Base-by-base conservation (phyloP, 1,140 invertebrate genomes). In the Heliothis subflexa region DNA sequence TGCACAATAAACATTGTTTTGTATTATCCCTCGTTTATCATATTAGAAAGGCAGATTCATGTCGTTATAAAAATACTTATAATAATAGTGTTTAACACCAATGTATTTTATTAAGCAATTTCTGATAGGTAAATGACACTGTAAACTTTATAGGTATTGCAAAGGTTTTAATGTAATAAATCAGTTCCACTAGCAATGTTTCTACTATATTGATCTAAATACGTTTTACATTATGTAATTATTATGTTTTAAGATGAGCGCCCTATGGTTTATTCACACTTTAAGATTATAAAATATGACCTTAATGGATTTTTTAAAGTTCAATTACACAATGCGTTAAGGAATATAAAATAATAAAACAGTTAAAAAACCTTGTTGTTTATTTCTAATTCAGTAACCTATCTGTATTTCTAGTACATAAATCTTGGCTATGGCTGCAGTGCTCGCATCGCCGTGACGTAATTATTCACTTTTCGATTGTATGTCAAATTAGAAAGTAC, bases 21-120 rank as follows among this genome's bases (percentile, higher is more conserved):
- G 14, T 64, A 45, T 21, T 12, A 21, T 52, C 25, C 49, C 2
- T 14, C 33, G 3, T 3, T 25, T 70, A 21, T 28, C 12, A 50
- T 70, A 70, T 14, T 18, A 66, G 25, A 40, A 25, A 18, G n/a
- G 7, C 50, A 40, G 28, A 28, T 52, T 0, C 0, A 16, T 70
- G 66, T 28, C 45, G 9, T 52, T 52, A 28, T 64, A 64, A 47
- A 64, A 49, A 71, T 71, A 71, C 9, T 40, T 71, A 71, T n/a
- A 55, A 66, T 21, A 45, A n/a, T 66, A 71, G 68, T 71, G 52
- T 71, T 71, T 28, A 71, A 55, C 68, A 71, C 68, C 50, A 16
- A 9, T 54, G 14, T 71, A 71, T 71, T 55, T 71, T 54, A 33
- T 33, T 54, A 71, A 55, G 40, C 16, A 61, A 59, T 59, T 45